Conservation (phyloP, 2,113 vertebrate species). For the Gnathonemus echidnorhynchus region DNA sequence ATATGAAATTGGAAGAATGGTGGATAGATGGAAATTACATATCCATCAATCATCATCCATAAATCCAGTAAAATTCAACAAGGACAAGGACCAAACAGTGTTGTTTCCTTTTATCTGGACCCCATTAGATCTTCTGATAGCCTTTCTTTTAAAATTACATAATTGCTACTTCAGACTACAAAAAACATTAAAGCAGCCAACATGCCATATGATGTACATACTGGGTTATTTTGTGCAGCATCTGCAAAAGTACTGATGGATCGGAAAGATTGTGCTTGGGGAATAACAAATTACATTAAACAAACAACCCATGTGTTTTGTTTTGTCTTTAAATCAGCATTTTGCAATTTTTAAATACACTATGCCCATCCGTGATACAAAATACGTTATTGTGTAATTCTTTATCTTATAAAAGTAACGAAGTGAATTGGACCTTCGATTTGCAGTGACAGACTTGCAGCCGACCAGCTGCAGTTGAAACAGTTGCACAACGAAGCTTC, state of each 20-base stretch:
- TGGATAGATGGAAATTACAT: neutral
- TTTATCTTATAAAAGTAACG: neutral
- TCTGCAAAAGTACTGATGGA: neutral
- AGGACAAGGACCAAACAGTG: neutral
- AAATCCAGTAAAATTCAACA: neutral
- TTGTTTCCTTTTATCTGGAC: neutral
- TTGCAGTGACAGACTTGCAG: neutral
- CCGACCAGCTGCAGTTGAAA: neutral
- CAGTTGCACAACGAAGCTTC: neutral
- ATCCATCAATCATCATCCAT: neutral
- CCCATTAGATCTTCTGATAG: neutral
- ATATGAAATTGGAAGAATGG: neutral
- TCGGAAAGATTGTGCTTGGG: neutral
- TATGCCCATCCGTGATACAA: neutral
- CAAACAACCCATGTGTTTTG: neutral
- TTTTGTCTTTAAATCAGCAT: neutral
- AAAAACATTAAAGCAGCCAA: neutral
- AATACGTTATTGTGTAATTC: neutral
- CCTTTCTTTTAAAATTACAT: neutral
- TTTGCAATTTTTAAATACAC: neutral
- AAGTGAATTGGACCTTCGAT: neutral
- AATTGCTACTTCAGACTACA: neutral
- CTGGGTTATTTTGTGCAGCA: neutral
- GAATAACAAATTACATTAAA: neutral
- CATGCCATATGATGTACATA: neutral